Percentiles rank a stretch among this genome's conserved stretches.
Evolutionary conservation across 1,140 invertebrate genomes (phyloP).

Genomic region (Drosophila setifemur): DNA sequence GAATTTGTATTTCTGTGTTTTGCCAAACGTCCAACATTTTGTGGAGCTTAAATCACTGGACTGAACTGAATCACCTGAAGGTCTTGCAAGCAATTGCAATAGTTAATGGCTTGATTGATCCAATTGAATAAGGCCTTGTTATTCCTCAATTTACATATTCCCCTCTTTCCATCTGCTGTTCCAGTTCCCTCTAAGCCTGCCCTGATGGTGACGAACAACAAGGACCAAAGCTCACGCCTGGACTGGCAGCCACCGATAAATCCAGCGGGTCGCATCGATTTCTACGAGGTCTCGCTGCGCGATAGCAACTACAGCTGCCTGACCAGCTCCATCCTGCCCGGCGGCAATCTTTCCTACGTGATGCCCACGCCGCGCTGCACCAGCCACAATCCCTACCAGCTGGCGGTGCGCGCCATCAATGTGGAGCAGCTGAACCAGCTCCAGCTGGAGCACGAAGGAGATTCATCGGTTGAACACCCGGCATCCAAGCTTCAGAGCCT

Average conservation of each 20-base stretch:
- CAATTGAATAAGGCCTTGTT: too few species aligned
- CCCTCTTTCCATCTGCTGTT: not conserved
- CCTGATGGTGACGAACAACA: slow-evolving; percentile 19
- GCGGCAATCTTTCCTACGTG: slow-evolving; percentile 30
- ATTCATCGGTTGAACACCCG: not conserved
- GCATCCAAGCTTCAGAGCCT: not conserved
- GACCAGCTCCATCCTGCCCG: slow-evolving; percentile 28
- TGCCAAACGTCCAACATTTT: too few species aligned
- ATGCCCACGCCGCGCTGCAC: slow-evolving; percentile 53
- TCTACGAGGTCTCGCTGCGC: slow-evolving; percentile 51
- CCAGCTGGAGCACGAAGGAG: not conserved
- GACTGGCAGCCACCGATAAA: slow-evolving; percentile 35
- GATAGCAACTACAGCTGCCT: slow-evolving; percentile 23
- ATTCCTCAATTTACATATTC: too few species aligned
- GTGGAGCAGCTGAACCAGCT: slow-evolving; percentile 24
- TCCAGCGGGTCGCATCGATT: slow-evolving; percentile 54
- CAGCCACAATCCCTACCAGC: slow-evolving; percentile 36
- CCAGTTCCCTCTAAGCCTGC: slow-evolving; percentile 51
- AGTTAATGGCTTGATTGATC: too few species aligned
- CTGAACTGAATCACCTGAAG: not conserved
- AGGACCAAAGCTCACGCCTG: slow-evolving; percentile 26
- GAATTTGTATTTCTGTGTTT: too few species aligned
- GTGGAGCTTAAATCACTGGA: too few species aligned
- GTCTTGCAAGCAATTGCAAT: too few species aligned
- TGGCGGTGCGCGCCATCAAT: slow-evolving; percentile 60